phyloP scores from a whole-genome alignment of 2,797 vertebrate species.

The Bradypodion pumilum region DNA sequence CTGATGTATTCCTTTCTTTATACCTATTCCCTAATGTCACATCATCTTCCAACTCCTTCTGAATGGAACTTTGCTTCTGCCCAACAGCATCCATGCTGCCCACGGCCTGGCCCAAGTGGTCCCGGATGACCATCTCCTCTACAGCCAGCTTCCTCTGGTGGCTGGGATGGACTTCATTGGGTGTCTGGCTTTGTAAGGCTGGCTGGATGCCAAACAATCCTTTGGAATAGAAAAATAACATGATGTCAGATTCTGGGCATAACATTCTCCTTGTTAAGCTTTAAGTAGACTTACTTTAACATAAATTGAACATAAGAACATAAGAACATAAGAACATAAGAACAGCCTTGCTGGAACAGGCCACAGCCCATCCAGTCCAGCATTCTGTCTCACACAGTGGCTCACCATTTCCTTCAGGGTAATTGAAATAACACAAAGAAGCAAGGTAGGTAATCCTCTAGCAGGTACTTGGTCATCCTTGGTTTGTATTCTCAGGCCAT shows the following conservation, averaged over 20 bases:
- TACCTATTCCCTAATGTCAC: background rate
- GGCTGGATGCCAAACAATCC: background rate
- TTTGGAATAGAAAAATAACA: conserved; percentile 6
- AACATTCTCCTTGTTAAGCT: background rate
- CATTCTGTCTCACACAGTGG: no score
- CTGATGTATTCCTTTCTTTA: background rate
- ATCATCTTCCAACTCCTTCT: background rate
- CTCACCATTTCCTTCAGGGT: no score
- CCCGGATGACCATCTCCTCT: conserved; percentile 55
- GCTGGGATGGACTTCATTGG: background rate
- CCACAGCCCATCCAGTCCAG: no score
- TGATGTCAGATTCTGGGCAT: background rate
- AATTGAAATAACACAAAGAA: background rate
- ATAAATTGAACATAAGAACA: no score
- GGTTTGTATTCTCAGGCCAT: background rate
- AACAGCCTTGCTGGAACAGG: no score
- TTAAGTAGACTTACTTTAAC: background rate
- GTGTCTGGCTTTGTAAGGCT: background rate
- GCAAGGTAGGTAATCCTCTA: background rate
- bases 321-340: no score
- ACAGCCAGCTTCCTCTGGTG: conserved; percentile 44
- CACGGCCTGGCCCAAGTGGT: conserved; percentile 68
- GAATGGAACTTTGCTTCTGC: conserved; percentile 6
- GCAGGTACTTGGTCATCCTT: no score
- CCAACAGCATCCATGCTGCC: conserved; percentile 49